Evolutionary conservation across 2,888 invertebrate genomes (phyloP).

Genomic region (Nephrotoma flavescens): DNA sequence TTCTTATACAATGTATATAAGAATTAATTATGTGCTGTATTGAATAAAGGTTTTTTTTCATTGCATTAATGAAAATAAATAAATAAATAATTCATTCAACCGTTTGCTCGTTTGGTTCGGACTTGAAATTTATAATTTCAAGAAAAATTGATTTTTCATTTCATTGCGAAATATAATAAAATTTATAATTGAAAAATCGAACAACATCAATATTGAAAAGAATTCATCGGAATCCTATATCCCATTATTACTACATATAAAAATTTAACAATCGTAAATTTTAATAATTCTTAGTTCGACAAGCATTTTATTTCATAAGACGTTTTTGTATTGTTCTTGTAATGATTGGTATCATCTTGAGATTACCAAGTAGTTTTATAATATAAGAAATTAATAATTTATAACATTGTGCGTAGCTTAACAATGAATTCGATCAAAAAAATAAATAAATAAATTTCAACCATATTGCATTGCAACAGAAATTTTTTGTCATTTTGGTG

Average conservation of each 20-base stretch:
- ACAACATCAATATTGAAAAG: neutral
- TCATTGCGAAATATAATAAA: neutral
- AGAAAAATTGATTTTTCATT: neutral
- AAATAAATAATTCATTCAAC: neutral
- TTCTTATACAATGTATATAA: neutral
- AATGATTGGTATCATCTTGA: neutral
- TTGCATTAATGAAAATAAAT: neutral
- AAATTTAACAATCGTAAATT: neutral
- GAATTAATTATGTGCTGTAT: neutral
- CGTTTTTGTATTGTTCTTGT: neutral
- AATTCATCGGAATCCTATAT: neutral
- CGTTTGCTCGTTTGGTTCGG: neutral
- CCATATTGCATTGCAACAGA: neutral
- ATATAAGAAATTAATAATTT: neutral
- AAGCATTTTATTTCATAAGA: neutral
- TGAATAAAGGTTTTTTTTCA: neutral
- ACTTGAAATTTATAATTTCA: neutral
- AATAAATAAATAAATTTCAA: neutral
- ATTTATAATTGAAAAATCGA: neutral
- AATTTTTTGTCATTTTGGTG: neutral
- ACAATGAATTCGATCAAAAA: neutral
- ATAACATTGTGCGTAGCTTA: neutral
- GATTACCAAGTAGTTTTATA: neutral
- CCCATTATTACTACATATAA: neutral
- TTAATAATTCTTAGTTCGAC: neutral